A percentile compares a stretch with the other conserved stretches of the same genome.
Conservation (phyloP, 2,113 vertebrate species). For the Sisor rabdophorus region DNA sequence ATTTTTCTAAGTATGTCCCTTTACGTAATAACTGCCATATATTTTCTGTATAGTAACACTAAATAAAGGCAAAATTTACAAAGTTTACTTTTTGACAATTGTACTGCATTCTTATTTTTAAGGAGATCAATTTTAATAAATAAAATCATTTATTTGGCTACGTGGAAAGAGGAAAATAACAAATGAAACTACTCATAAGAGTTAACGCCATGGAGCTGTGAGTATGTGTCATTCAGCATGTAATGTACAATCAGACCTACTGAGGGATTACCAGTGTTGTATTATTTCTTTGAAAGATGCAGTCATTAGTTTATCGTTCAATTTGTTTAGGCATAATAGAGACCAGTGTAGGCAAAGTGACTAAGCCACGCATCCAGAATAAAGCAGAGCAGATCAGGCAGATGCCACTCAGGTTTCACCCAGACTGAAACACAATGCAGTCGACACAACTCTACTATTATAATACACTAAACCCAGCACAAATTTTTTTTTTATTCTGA, state of each 20-base stretch:
- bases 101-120: not conserved
- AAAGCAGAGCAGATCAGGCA: slow-evolving; percentile 48
- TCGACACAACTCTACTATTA: slow-evolving; percentile 14
- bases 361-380: slow-evolving; percentile 37
- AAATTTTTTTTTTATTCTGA: not conserved
- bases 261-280: slow-evolving; percentile 36
- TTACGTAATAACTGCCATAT: not conserved
- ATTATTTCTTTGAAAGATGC: slow-evolving; percentile 26
- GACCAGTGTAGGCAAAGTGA: slow-evolving; percentile 2
- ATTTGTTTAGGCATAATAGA: slow-evolving; percentile 42
- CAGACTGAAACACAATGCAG: slow-evolving; percentile 63
- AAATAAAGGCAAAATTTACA: not conserved
- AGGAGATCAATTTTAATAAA: not conserved
- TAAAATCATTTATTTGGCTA: slow-evolving; percentile 1
- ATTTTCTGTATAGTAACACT: not conserved
- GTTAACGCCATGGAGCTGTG: not conserved
- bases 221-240: not conserved
- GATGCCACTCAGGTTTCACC: slow-evolving; percentile 60
- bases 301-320: slow-evolving; percentile 37
- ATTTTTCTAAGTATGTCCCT: not conserved
- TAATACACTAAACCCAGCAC: not conserved
- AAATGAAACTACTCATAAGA: not conserved
- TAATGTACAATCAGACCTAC: not conserved
- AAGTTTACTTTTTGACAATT: not conserved
- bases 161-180: not conserved